Evolutionary conservation across 2,113 vertebrate genomes (phyloP).

Genomic region (Lethenteron camtschaticum): DNA sequence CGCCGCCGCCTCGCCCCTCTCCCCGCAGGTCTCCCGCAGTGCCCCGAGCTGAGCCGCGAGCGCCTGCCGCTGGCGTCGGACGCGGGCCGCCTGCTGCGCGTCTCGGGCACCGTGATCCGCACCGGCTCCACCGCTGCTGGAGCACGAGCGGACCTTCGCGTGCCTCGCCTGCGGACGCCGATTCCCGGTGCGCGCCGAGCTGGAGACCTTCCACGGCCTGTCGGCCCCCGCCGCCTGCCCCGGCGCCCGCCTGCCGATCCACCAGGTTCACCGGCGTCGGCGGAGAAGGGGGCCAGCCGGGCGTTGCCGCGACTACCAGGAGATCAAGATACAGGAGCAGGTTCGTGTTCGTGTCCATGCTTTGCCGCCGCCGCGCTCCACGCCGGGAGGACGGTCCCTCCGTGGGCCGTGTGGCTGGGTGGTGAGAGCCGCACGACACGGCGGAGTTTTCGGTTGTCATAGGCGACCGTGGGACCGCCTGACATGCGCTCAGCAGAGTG

Average conservation of each 20-base stretch:
- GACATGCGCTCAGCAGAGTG: too few species aligned
- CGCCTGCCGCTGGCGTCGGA: conserved; percentile 65
- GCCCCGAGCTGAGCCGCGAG: conserved; percentile 72
- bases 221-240: conserved; percentile 34
- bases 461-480: too few species aligned
- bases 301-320: conserved; percentile 71
- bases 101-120: conserved; percentile 75
- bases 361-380: not conserved
- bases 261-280: conserved; percentile 56
- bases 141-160: conserved; percentile 65
- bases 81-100: conserved; percentile 65
- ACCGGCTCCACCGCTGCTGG: conserved; percentile 69
- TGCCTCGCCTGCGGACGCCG: conserved; percentile 59
- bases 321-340: conserved; percentile 94
- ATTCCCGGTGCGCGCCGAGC: conserved; percentile 42
- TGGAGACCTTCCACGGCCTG: conserved; percentile 55
- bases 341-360: conserved; percentile 17
- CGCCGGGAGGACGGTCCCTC: too few species aligned
- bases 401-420: too few species aligned
- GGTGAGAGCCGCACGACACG: too few species aligned
- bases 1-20: not conserved
- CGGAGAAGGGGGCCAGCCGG: conserved; percentile 27
- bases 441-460: too few species aligned
- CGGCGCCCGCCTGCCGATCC: conserved; percentile 42
- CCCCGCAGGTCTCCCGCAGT: conserved; percentile 53